Conservation (phyloP, 1,140 invertebrate species). For the Drosophila nannoptera region DNA sequence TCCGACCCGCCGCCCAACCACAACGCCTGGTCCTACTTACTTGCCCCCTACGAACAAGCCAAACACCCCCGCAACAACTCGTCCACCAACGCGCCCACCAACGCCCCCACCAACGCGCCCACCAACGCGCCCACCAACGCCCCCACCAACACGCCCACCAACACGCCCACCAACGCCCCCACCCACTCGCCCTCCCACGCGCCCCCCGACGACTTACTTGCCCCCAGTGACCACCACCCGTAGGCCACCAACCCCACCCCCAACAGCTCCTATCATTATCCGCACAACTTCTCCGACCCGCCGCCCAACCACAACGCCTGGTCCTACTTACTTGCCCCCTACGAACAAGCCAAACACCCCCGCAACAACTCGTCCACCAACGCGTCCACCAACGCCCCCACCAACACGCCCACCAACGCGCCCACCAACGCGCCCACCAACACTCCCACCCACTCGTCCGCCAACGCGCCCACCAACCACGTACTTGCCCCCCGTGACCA, state of each 20-base stretch:
- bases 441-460: slow-evolving; percentile 45
- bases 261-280: not conserved
- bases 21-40: slow-evolving; percentile 46
- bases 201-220: slow-evolving; percentile 38
- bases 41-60: slow-evolving; percentile 50
- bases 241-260: slow-evolving; percentile 46
- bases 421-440: slow-evolving; percentile 36
- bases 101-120: slow-evolving; percentile 19
- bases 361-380: slow-evolving; percentile 29
- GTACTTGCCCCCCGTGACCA: slow-evolving; percentile 39
- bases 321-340: slow-evolving; percentile 53
- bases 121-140: not conserved
- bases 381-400: slow-evolving; percentile 3
- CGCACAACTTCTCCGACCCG: slow-evolving; percentile 21
- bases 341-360: slow-evolving; percentile 44
- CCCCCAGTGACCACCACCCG: slow-evolving; percentile 40
- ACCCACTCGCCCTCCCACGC: slow-evolving; percentile 53
- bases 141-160: slow-evolving; percentile 48
- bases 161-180: slow-evolving; percentile 39
- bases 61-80: slow-evolving; percentile 42
- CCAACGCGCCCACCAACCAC: slow-evolving; percentile 41
- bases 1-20: slow-evolving; percentile 30
- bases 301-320: slow-evolving; percentile 35
- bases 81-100: not conserved
- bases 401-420: slow-evolving; percentile 8